Evolutionary conservation across 2,888 invertebrate species (phyloP).

Genomic region (Lutraria lutraria): DNA sequence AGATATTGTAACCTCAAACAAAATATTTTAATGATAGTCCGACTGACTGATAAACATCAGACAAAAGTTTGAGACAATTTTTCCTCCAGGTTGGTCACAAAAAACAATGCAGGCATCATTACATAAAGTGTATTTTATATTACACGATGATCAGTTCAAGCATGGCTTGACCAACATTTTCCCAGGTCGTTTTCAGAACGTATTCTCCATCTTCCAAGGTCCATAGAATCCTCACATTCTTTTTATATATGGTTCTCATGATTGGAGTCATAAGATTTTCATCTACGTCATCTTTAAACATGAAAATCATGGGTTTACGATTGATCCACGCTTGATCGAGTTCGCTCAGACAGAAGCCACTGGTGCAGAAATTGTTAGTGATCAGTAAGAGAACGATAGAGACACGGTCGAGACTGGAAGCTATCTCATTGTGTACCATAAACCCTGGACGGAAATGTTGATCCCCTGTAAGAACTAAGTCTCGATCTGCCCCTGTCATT

Average conservation of each 20-base stretch:
- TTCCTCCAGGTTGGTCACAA: no score
- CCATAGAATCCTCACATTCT: constrained; percentile 28
- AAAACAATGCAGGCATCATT: no score
- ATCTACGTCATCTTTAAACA: constrained; percentile 32
- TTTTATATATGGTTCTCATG: constrained; percentile 16
- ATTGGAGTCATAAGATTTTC: constrained; percentile 8
- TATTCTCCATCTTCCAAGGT: constrained; percentile 16
- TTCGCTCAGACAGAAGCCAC: constrained; percentile 29
- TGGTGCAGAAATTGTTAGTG: constrained; percentile 28
- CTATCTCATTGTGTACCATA: constrained; percentile 24
- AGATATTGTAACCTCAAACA: no score
- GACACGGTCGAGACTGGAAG: background rate
- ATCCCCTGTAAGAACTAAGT: constrained; percentile 32
- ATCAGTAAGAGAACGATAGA: constrained; percentile 2
- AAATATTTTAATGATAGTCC: no score
- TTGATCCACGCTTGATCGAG: constrained; percentile 18
- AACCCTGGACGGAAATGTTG: constrained; percentile 30
- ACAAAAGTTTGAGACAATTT: no score
- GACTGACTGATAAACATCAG: no score
- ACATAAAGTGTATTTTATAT: background rate
- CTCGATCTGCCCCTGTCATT: constrained; percentile 22
- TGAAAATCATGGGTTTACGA: constrained; percentile 34
- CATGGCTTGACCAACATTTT: constrained; percentile 11
- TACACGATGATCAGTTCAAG: background rate
- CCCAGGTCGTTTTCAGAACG: constrained; percentile 23